phyloP scores from a whole-genome alignment of 1,140 invertebrate species.

The Phthorimaea operculella region DNA sequence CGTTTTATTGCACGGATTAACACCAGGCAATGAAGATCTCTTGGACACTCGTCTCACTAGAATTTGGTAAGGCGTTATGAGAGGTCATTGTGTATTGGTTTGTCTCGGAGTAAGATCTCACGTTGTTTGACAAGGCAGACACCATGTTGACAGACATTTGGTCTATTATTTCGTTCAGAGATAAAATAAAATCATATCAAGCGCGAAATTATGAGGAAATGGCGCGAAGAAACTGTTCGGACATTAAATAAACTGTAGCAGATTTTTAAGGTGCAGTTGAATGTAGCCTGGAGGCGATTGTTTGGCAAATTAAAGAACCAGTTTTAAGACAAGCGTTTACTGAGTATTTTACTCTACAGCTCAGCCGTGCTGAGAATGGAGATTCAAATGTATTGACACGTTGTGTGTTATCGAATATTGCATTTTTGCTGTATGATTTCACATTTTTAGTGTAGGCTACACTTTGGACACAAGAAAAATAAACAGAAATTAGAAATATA shows the following conservation, averaged over 20 bases:
- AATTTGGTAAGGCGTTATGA: background rate
- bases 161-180: background rate
- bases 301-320: background rate
- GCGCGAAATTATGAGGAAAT: background rate
- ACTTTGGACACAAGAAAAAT: background rate
- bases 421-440: too few relatives aligned
- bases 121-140: background rate
- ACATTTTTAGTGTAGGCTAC: background rate
- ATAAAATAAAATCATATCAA: background rate
- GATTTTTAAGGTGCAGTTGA: background rate
- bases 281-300: background rate
- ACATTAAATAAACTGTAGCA: background rate
- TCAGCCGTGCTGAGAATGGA: too few relatives aligned
- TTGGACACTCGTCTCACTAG: background rate
- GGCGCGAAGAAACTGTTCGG: too few relatives aligned
- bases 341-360: background rate
- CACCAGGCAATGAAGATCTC: background rate
- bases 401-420: too few relatives aligned
- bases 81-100: background rate
- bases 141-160: conserved; percentile 1
- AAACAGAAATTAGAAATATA: too few relatives aligned
- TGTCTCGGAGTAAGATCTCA: background rate
- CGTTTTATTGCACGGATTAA: conserved; percentile 4
- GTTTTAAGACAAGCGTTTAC: background rate
- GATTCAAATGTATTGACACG: too few relatives aligned